Conservation (phyloP, 2,888 invertebrate species). For the Apotomis turbidana region DNA sequence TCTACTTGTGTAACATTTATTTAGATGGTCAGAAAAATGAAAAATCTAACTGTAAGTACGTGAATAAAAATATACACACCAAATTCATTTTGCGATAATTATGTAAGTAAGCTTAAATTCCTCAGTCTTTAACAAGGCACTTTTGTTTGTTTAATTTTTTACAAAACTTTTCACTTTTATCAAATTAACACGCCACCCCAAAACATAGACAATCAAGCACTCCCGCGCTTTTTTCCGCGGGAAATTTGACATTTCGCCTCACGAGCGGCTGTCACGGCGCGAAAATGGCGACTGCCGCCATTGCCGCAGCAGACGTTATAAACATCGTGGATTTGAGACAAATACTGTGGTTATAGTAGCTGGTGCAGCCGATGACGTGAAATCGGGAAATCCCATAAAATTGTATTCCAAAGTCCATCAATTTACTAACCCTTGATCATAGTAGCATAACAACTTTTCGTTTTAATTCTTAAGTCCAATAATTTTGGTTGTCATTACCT, state of each 20-base stretch:
- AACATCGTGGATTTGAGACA: slow-evolving; percentile 45
- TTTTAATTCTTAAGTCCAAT: no score
- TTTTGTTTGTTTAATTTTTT: background rate
- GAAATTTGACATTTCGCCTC: slow-evolving; percentile 56
- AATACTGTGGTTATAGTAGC: background rate
- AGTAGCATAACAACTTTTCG: no score
- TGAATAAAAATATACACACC: slow-evolving; percentile 28
- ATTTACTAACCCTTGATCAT: no score
- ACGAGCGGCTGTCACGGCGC: slow-evolving; percentile 57
- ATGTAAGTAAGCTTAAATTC: background rate
- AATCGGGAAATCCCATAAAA: background rate
- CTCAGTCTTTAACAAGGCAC: slow-evolving; percentile 1
- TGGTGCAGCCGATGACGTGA: background rate
- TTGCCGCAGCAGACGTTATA: slow-evolving; percentile 49
- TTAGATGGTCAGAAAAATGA: no score
- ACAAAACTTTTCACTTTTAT: background rate
- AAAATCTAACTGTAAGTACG: background rate
- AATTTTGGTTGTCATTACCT: no score
- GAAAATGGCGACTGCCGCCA: slow-evolving; percentile 61
- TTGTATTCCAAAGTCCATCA: background rate
- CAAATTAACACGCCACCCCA: slow-evolving; percentile 10
- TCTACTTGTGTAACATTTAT: no score
- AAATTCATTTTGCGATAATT: slow-evolving; percentile 30
- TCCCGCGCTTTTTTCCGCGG: slow-evolving; percentile 46
- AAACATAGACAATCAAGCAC: slow-evolving; percentile 22